Evolutionary conservation across 1,140 invertebrate genomes (phyloP), one percentile per base, ranked within the genome.

Genomic region (Sitophilus oryzae): DNA sequence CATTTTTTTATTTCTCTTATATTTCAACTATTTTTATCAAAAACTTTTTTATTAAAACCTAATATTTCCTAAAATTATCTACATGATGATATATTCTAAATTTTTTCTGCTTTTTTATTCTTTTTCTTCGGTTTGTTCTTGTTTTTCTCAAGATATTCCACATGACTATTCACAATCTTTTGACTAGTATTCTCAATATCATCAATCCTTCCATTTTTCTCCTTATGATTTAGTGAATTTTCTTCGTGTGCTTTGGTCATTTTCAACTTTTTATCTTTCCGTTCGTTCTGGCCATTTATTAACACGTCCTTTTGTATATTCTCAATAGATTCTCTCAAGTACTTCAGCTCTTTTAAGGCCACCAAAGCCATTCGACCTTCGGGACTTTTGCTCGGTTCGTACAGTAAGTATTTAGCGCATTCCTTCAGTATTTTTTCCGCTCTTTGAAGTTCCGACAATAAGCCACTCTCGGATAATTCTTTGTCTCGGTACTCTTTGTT

Each of bases 361-460:
- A 78, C 77, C 36, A 78, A 80, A 10, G 83, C 80, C 4, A 89
- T 61, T 51, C 78, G 70, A 1, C 85, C 86, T 68, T 89, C 87
- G 0, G 86, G 84, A n/a, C 83, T 83, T 14, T 75, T 75, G 0
- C 71, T 65, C 0, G 86, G 85, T 71, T 89, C 86, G 38, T 86
- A 78, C 6, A 88, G 71, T 2, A 89, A 69, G 74, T 83, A 82
- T 45, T 76, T 76, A 3, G 87, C 65, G 0, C 84, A 74, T 55
- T 78, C 76, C 58, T 82, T 84, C 3, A 86, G 66, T 62, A 78
- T 71, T 48, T 68, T 68, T 61, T 81, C 79, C 1, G 79, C 79
- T 44, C 52, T 44, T 19, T 61, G 18, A 6, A 70, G 45, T 20
- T 50, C 58, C 44, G 65, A 60, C 60, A 82, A 64, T 48, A 79